phyloP scores from a whole-genome alignment of 2,888 invertebrate species.

The Dynastes tityus region DNA sequence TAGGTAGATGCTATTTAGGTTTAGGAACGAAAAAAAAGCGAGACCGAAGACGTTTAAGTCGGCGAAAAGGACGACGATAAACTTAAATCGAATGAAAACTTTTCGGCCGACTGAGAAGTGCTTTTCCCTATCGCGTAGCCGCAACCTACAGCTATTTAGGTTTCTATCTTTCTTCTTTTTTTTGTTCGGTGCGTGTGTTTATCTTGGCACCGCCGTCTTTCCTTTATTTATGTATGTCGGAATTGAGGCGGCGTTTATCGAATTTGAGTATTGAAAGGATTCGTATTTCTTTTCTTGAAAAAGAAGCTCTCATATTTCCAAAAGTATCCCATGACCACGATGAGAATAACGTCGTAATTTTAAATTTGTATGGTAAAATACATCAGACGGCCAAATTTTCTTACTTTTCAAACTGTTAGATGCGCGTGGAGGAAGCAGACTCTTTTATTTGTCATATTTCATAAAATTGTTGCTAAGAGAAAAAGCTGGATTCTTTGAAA shows the following conservation, averaged over 20 bases:
- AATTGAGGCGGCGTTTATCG: neutral
- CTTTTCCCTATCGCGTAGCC: conserved; percentile 14
- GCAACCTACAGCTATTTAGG: conserved; percentile 18
- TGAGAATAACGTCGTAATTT: too few species aligned
- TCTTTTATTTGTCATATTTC: too few species aligned
- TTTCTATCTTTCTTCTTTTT: conserved; percentile 1
- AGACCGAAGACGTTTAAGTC: conserved; percentile 1
- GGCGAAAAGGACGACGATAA: conserved; percentile 28
- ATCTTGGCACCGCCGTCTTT: neutral
- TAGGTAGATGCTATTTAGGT: neutral
- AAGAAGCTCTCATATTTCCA: too few species aligned
- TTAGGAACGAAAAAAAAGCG: neutral
- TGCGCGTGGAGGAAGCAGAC: too few species aligned
- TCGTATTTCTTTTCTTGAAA: too few species aligned
- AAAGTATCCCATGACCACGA: too few species aligned
- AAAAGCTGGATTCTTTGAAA: too few species aligned
- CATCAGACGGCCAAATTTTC: too few species aligned
- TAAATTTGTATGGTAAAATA: too few species aligned
- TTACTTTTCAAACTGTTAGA: too few species aligned
- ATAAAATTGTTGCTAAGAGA: too few species aligned
- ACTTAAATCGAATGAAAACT: conserved; percentile 46
- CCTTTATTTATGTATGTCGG: neutral
- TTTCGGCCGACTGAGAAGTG: conserved; percentile 31
- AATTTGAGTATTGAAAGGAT: neutral
- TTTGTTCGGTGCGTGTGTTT: conserved; percentile 10